Conservation (phyloP, 2,888 invertebrate genomes). For the Aphodius granarius region DNA sequence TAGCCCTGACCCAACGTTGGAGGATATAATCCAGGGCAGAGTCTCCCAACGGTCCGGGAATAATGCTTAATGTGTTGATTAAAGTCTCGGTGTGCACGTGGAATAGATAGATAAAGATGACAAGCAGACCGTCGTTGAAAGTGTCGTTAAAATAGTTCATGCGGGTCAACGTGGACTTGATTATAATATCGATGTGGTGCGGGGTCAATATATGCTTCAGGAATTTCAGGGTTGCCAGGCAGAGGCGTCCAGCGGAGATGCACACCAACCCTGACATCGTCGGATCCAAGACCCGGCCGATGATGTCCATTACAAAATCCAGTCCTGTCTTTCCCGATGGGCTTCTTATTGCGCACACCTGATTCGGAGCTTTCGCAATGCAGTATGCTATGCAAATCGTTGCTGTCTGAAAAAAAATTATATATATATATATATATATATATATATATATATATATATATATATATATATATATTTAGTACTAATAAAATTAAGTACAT, state of each 20-base stretch:
- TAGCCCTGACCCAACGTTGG: constrained; percentile 27
- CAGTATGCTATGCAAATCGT: constrained; percentile 30
- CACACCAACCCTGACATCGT: constrained; percentile 27
- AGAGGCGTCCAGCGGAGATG: constrained; percentile 30
- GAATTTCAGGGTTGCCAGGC: constrained; percentile 30
- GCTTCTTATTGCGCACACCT: constrained; percentile 26
- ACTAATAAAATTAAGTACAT: constrained; percentile 8
- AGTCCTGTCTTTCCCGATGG: constrained; percentile 29
- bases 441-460: constrained; percentile 8
- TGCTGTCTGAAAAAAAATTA: constrained; percentile 27
- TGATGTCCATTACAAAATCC: constrained; percentile 31
- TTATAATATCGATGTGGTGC: constrained; percentile 29
- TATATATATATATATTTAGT: background rate
- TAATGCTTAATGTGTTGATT: constrained; percentile 29
- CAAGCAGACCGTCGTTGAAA: constrained; percentile 28
- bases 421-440: constrained; percentile 5
- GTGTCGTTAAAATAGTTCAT: constrained; percentile 29
- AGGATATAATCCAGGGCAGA: constrained; percentile 33
- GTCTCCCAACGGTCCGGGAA: constrained; percentile 34
- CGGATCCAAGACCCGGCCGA: constrained; percentile 31
- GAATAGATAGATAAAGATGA: constrained; percentile 33
- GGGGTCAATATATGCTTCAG: constrained; percentile 26
- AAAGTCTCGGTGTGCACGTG: constrained; percentile 27
- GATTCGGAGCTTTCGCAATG: constrained; percentile 25
- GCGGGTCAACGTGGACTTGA: constrained; percentile 30